A percentile compares a stretch with the other conserved stretches of the same genome.
Conservation (phyloP, 2,797 vertebrate genomes). For the Forpus xanthops region DNA sequence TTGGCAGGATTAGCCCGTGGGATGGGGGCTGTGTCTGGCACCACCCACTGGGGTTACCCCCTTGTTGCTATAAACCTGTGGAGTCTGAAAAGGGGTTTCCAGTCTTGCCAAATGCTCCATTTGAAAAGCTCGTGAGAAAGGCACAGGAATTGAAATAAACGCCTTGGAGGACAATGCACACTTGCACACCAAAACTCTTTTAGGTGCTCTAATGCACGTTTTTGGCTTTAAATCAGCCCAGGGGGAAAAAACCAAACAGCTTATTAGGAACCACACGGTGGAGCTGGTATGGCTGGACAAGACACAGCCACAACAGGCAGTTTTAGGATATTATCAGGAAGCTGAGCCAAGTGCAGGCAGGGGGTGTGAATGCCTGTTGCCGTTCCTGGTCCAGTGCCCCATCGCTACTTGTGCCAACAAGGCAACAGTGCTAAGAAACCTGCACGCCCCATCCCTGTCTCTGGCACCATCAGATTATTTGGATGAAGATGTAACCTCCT, state of each 20-base stretch:
- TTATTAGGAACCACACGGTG: neutral
- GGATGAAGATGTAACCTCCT: neutral
- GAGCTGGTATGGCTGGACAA: neutral
- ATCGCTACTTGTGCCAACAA: neutral
- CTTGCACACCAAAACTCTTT: accelerated
- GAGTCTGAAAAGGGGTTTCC: neutral
- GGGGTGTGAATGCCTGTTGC: accelerated
- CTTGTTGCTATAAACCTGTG: accelerated
- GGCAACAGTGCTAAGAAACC: accelerated
- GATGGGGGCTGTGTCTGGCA: neutral
- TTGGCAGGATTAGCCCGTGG: neutral
- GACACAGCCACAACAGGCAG: accelerated
- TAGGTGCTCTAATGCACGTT: accelerated
- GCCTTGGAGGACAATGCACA: accelerated
- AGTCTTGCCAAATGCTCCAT: accelerated
- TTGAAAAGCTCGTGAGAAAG: accelerated
- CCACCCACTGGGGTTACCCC: accelerated
- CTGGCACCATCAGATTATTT: accelerated
- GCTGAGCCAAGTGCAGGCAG: accelerated
- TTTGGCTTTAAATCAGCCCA: neutral
- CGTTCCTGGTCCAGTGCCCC: accelerated
- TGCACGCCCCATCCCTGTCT: accelerated
- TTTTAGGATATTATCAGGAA: accelerated
- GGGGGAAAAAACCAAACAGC: neutral
- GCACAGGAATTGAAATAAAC: accelerated